Conservation (phyloP, 2,797 vertebrate genomes). For the Enteromius trimaculatus region DNA sequence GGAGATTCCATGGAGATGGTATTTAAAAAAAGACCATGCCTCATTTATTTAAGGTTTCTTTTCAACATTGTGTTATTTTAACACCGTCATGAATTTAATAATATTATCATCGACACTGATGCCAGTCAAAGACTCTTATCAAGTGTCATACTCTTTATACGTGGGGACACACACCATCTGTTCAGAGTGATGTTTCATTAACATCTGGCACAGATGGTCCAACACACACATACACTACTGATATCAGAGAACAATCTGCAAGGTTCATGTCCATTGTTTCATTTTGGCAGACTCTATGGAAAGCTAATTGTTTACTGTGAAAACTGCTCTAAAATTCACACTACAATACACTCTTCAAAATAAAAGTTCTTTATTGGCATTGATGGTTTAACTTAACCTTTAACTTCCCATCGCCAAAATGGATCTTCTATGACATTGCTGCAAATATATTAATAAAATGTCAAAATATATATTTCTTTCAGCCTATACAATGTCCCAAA, state of each 20-base stretch:
- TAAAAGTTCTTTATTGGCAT: not conserved
- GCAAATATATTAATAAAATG: not conserved
- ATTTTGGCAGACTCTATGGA: not conserved
- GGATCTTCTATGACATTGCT: not conserved
- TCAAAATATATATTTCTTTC: not conserved
- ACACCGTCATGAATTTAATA: slow-evolving; percentile 28
- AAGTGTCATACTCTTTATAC: slow-evolving; percentile 36
- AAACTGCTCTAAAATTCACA: not conserved
- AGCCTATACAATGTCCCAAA: not conserved
- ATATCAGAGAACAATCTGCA: slow-evolving; percentile 14
- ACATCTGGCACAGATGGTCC: slow-evolving; percentile 74
- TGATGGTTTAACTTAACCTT: not conserved
- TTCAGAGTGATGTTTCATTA: slow-evolving; percentile 62
- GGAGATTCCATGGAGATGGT: not conserved
- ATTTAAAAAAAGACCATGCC: not conserved
- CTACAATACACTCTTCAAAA: not conserved
- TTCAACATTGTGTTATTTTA: not conserved
- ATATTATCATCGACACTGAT: slow-evolving; percentile 26
- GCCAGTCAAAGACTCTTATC: slow-evolving; percentile 13
- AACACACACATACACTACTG: slow-evolving; percentile 57
- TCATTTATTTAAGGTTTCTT: slow-evolving; percentile 4
- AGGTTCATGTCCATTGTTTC: slow-evolving; percentile 27
- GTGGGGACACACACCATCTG: slow-evolving; percentile 56
- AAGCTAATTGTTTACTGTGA: not conserved
- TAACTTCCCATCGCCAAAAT: not conserved